A percentile compares a stretch with the other conserved stretches of the same genome.
Evolutionary conservation across 2,888 invertebrate species (phyloP).

Genomic region (Nematopogon swammerdamellus): DNA sequence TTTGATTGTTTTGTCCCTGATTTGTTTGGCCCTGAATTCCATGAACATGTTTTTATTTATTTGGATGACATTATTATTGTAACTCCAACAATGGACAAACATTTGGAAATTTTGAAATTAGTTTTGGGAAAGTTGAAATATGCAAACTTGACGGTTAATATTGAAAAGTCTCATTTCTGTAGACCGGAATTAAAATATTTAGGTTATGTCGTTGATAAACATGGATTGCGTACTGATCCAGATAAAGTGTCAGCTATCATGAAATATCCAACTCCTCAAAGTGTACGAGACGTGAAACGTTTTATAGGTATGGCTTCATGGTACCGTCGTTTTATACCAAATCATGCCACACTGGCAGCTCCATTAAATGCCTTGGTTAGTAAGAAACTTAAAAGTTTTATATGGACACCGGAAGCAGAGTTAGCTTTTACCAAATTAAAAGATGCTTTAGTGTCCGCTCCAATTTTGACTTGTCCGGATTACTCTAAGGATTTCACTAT

Average conservation of each 20-base stretch:
- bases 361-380: too few species aligned
- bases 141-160: conserved; percentile 12
- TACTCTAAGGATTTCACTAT: conserved; percentile 3
- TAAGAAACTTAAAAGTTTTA: too few species aligned
- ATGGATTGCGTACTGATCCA: conserved; percentile 15
- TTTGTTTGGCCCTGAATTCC: conserved; percentile 11
- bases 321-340: conserved; percentile 4
- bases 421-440: conserved; percentile 1
- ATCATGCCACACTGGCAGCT: too few species aligned
- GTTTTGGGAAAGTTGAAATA: background rate
- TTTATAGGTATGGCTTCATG: conserved; percentile 11
- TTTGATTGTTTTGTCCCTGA: too few species aligned
- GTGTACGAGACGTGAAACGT: conserved; percentile 9
- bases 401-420: background rate
- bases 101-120: conserved; percentile 3
- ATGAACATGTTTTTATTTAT: conserved; percentile 12
- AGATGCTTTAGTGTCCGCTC: background rate
- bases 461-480: conserved; percentile 4
- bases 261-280: conserved; percentile 9
- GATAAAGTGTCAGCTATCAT: conserved; percentile 11
- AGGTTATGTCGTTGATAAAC: conserved; percentile 18
- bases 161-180: conserved; percentile 17
- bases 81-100: conserved; percentile 9
- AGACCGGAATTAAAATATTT: conserved; percentile 16
- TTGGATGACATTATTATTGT: conserved; percentile 14